Evolutionary conservation across 2,113 vertebrate genomes (phyloP).

Genomic region (Myotis brandtii): DNA sequence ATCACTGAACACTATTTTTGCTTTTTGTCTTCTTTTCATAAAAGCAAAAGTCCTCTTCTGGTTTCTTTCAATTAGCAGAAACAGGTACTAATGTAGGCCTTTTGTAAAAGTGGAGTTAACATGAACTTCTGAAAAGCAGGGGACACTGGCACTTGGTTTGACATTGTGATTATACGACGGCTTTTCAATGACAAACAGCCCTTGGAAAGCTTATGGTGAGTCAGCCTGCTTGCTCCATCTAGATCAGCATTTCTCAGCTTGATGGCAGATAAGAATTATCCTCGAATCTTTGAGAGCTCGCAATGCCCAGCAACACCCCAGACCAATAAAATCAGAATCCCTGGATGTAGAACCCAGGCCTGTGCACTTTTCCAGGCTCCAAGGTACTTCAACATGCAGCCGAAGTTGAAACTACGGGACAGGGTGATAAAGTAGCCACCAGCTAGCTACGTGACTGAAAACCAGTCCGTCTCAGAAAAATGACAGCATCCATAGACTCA

Average conservation of each 20-base stretch:
- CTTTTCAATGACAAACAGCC: background rate
- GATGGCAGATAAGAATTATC: background rate
- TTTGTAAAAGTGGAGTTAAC: background rate
- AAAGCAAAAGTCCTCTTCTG: background rate
- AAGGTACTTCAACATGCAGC: background rate
- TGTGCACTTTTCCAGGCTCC: background rate
- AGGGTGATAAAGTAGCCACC: background rate
- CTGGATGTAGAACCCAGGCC: background rate
- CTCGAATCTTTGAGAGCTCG: background rate
- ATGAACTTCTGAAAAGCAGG: background rate
- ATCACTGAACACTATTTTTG: background rate
- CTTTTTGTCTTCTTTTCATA: background rate
- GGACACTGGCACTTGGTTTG: background rate
- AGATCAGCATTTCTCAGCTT: background rate
- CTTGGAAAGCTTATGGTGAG: background rate
- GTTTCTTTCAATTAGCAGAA: background rate
- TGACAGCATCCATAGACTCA: background rate
- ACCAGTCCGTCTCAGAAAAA: background rate
- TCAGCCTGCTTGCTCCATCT: background rate
- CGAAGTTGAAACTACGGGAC: background rate
- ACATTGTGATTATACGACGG: background rate
- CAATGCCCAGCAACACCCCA: rapidly evolving
- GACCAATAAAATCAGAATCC: background rate
- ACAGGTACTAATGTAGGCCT: background rate
- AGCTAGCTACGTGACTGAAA: background rate